Evolutionary conservation across 2,888 invertebrate species (phyloP), one percentile per base, ranked within the genome.

Genomic region (Hoplodrina blanda): DNA sequence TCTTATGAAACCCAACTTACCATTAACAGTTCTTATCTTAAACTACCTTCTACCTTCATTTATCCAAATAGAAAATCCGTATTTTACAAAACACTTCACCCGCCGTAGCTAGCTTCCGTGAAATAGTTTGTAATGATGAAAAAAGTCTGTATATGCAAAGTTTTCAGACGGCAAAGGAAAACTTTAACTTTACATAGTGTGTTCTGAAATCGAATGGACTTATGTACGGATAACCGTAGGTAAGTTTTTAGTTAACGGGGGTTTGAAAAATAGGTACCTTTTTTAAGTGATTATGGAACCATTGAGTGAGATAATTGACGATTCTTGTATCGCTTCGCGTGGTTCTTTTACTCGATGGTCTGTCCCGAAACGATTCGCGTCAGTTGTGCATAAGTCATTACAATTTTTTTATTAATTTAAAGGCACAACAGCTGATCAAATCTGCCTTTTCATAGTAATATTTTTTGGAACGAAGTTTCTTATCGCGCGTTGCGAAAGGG

Each of bases 81-180:
- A 53, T 56, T 69, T 70, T 41, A 49, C 52, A 61, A 69, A 81
- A 64, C 37, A 55, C 46, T 37, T 25, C 20, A 49, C n/a, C 6
- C 15, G 49, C 37, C n/a, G 37, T 46, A 59, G 46, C 37, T 17
- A 53, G 33, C 15, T 19, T n/a, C 54, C 56, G 62, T 69, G 68
- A 69, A 82, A 69, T 73, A 41, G 62, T 62, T 52, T 62, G 67
- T 70, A 73, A 73, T 69, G 61, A 61, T 54, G 54, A 53, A 65
- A 80, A 81, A 81, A 73, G 49, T 59, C 57, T 30, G 65, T 52
- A 63, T n/a, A 67, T 50, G 56, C 60, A 82, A 82, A 82, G 46
- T 82, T 84, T 82, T 71, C 60, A 66, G 59, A 62, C 55, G 62
- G n/a, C n/a, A 69, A 65, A 75, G 46, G 49, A 30, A 61, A 82